These are phyloP conservation scores for Panzeria rudis DNA, from an alignment of 2,888 invertebrate genomes.

Conservation along the genomic window DNA sequence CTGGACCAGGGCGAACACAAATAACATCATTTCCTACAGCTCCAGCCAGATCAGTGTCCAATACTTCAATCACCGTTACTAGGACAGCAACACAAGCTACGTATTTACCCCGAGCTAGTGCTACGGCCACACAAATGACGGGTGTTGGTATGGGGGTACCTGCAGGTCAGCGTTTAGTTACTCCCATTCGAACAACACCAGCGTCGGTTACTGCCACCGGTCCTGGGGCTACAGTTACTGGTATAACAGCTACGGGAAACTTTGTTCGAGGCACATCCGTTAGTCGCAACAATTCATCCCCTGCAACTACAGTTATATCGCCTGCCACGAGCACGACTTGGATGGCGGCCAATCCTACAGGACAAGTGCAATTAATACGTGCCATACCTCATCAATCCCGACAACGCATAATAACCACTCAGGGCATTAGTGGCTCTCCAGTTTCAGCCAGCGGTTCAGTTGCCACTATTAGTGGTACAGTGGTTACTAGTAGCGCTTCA, in stretches of 20 bases:
- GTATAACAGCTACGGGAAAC: constrained; percentile 78
- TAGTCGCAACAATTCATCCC: constrained; percentile 78
- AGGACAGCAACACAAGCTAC: constrained; percentile 82
- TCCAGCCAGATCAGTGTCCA: constrained; percentile 80
- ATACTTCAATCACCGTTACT: constrained; percentile 83
- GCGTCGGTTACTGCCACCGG: constrained; percentile 75
- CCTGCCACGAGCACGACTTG: constrained; percentile 81
- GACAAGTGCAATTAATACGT: constrained; percentile 83
- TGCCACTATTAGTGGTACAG: constrained; percentile 74
- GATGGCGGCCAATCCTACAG: constrained; percentile 81
- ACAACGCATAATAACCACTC: constrained; percentile 82
- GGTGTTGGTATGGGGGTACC: constrained; percentile 75
- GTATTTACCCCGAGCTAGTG: constrained; percentile 82
- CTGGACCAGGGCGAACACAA: constrained; percentile 79
- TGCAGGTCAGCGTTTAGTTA: constrained; percentile 79
- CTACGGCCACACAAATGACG: constrained; percentile 82
- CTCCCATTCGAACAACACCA: constrained; percentile 81
- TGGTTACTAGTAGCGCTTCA: constrained; percentile 73
- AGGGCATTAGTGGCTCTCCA: constrained; percentile 75
- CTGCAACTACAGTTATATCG: constrained; percentile 82
- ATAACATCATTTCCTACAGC: constrained; percentile 82
- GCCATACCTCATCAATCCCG: constrained; percentile 81
- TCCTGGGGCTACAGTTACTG: constrained; percentile 77
- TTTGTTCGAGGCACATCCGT: constrained; percentile 81
- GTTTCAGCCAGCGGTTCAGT: constrained; percentile 69